These are phyloP conservation scores for Aporophyla nigra DNA, from an alignment of 2,888 invertebrate species.

Conservation along the genomic window DNA sequence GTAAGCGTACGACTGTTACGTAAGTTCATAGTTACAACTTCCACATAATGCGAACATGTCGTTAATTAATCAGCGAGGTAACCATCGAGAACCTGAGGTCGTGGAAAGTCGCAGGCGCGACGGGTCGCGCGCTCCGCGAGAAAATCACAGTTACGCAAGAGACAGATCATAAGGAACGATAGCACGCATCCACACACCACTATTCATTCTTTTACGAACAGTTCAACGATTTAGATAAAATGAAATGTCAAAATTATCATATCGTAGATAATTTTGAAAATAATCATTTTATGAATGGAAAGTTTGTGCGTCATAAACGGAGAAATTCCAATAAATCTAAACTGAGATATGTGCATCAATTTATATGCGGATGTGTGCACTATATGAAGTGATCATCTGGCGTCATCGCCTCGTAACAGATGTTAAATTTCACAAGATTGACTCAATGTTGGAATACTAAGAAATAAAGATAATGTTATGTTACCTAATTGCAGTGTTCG, in stretches of 20 bases:
- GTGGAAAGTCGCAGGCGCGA: slow-evolving; percentile 76
- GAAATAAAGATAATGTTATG: slow-evolving; percentile 77
- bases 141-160: slow-evolving; percentile 72
- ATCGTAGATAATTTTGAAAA: slow-evolving; percentile 13
- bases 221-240: slow-evolving; percentile 25
- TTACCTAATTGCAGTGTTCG: slow-evolving; percentile 78
- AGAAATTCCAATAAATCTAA: slow-evolving; percentile 52
- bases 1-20: slow-evolving; percentile 36
- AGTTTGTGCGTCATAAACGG: slow-evolving; percentile 25
- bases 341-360: slow-evolving; percentile 40
- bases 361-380: slow-evolving; percentile 55
- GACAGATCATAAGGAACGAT: slow-evolving; percentile 58
- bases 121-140: slow-evolving; percentile 68
- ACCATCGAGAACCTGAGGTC: slow-evolving; percentile 72
- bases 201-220: slow-evolving; percentile 18
- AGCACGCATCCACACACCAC: slow-evolving; percentile 29
- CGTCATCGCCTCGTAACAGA: slow-evolving; percentile 56
- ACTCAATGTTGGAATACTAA: slow-evolving; percentile 72
- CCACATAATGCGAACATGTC: slow-evolving; percentile 54
- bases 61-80: slow-evolving; percentile 67
- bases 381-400: slow-evolving; percentile 44
- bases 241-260: slow-evolving; percentile 34
- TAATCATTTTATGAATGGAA: slow-evolving; percentile 31
- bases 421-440: slow-evolving; percentile 76
- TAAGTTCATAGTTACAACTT: slow-evolving; percentile 53